Base-by-base conservation (phyloP, 1,140 invertebrate genomes). In the Odontomachus brunneus region DNA sequence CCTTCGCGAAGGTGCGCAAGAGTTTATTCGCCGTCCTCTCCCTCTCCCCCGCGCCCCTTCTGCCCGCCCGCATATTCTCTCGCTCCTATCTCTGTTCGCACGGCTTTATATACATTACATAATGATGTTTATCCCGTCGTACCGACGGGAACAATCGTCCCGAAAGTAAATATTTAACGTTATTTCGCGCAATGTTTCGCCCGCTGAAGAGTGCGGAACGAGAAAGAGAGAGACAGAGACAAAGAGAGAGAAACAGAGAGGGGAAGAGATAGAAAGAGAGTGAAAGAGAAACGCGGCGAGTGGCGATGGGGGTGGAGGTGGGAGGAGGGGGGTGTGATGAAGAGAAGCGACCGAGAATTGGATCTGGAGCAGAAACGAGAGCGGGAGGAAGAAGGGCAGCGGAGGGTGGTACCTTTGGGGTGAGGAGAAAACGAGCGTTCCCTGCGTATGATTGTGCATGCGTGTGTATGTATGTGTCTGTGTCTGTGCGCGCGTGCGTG, bases 81-180 rank as follows among this genome's bases (percentile, higher is more conserved):
- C 65, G 26, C 55, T 57, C 62, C 76, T 82, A 84, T 84, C 84
- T 87, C 55, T 75, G 83, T 60, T 75, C 71, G 80, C 72, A 84
- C 83, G 78, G 85, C 86, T 92, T 92, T 94, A 93, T 94, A 93
- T 92, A 94, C 93, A 94, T 94, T 94, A 94, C 93, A 93, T 94
- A 94, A 94, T 94, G 93, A 94, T 94, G 93, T 93, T 94, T 93
- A 94, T 94, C 75, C 75, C 92, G 91, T 93, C 90, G 90, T 85
- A 89, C 89, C 91, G 87, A 84, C 89, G 88, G 91, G 93, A 93
- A 94, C 93, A 94, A 94, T 94, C 91, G 91, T 92, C 91, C 84
- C 91, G 81, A 90, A 90, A 89, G 93, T 93, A 94, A 94, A 94
- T 94, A 94, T 94, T 94, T 94, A 94, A 94, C 93, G 91, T 94